phyloP scores from a whole-genome alignment of 1,140 invertebrate species.

The Pachypsylla venusta region DNA sequence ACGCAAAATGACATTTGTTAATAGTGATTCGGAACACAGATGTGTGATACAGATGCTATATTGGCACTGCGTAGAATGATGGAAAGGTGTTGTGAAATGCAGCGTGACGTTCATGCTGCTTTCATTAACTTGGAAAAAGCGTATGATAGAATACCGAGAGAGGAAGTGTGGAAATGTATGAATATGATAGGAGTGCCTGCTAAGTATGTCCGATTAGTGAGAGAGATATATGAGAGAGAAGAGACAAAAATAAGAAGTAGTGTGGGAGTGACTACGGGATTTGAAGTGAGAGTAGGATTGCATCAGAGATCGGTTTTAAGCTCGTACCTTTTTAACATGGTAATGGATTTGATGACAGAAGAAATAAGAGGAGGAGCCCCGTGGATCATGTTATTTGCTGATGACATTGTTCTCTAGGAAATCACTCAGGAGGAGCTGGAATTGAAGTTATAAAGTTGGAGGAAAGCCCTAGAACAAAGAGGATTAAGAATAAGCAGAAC shows the following conservation, averaged over 20 bases:
- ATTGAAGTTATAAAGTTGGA: neutral
- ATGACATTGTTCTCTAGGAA: neutral
- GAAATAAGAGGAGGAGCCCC: neutral
- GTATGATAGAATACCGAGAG: constrained; percentile 11
- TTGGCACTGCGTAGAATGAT: neutral
- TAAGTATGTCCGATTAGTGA: neutral
- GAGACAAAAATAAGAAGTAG: constrained; percentile 4
- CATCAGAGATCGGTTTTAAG: constrained; percentile 3
- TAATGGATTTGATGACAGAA: neutral
- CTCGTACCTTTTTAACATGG: neutral
- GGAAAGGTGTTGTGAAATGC: neutral
- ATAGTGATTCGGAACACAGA: too few relatives aligned
- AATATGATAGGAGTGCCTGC: constrained; percentile 1
- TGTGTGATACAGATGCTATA: constrained; percentile 2
- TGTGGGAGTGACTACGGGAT: constrained; percentile 5
- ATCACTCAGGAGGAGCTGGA: neutral
- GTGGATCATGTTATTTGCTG: constrained; percentile 1
- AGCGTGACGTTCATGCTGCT: neutral
- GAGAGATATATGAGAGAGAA: neutral
- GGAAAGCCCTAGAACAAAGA: constrained; percentile 1
- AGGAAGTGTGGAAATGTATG: constrained; percentile 9
- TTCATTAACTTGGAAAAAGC: constrained; percentile 9
- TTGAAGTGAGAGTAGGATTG: neutral
- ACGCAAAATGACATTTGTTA: too few relatives aligned
- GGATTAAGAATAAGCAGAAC: constrained; percentile 5